A percentile compares a stretch with the other conserved stretches of the same genome.
Evolutionary conservation across 2,888 invertebrate genomes (phyloP).

Genomic region (Nomada fucata): DNA sequence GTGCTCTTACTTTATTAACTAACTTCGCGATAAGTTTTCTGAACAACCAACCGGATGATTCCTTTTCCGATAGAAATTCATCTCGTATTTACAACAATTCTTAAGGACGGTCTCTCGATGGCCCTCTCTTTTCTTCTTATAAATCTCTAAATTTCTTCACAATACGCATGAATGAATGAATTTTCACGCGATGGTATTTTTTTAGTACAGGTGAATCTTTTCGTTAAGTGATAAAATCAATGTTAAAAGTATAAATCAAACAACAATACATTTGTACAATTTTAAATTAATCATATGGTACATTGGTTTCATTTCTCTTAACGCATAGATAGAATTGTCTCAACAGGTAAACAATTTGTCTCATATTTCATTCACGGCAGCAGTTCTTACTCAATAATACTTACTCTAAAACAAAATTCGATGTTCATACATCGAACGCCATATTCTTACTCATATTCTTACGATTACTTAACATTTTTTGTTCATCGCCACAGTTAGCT

Average conservation of each 20-base stretch:
- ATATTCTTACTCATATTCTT: neutral
- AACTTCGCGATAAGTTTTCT: constrained; percentile 14
- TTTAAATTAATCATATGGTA: constrained; percentile 27
- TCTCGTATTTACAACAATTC: neutral
- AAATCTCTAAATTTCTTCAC: neutral
- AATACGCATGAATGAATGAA: neutral
- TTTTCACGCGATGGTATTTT: neutral
- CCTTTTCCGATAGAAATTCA: neutral
- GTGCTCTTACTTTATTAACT: constrained; percentile 25
- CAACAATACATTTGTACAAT: constrained; percentile 3
- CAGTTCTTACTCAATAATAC: constrained; percentile 25
- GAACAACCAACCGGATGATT: neutral
- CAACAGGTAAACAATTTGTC: neutral
- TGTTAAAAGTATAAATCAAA: constrained; percentile 6
- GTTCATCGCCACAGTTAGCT: neutral
- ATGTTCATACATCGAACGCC: neutral
- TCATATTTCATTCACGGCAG: constrained; percentile 4
- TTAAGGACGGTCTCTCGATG: neutral
- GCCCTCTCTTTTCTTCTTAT: neutral
- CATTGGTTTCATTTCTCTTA: neutral
- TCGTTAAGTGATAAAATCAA: neutral
- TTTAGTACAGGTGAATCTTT: no score
- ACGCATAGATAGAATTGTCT: neutral
- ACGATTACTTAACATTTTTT: constrained; percentile 7
- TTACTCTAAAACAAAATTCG: constrained; percentile 31